Evolutionary conservation across 2,888 invertebrate species (phyloP), one percentile per base, ranked within the genome.

Genomic region (Emmelina monodactyla): DNA sequence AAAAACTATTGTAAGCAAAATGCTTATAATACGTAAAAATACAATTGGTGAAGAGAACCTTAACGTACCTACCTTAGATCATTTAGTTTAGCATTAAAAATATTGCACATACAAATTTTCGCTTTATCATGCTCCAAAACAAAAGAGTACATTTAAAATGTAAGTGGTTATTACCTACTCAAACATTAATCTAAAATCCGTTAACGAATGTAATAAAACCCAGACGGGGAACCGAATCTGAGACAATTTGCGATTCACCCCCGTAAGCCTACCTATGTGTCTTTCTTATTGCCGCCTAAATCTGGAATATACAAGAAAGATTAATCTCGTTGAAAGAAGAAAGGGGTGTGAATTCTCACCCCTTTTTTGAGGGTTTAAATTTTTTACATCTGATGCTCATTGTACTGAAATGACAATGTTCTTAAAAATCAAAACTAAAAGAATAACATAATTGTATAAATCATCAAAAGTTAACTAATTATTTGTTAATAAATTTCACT

Each of bases 291-390:
- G 75, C 70, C 64, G 64, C 59, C 73, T 73, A 73, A 75, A 78
- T 76, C 76, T 76, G 69, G 65, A 73, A 78, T 73, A 76, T 76
- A 78, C 78, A 79, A 75, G 4, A 13, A 13, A 29, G 12, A 14
- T 78, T 79, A 79, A 76, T 75, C 69, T 61, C 51, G 76, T 78
- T 75, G 76, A 76, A 76, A 76, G 75, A 78, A 75, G 76, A 76
- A 76, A 76, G 75, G 76, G 78, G 25, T 25, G 11, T n/a, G n/a
- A n/a, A 69, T 55, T 49, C 53, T 50, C 57, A 63, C 60, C 65
- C 71, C 70, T 25, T 25, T 9, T 25, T 19, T 25, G n/a, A n/a
- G 9, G 3, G 25, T 3, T n/a, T 10, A 25, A 9, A 25, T 4
- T 25, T 25, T 25, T 25, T 25, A 25, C 25, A 10, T 25, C 25